Conservation (phyloP, 2,888 invertebrate genomes). For the Chironomus riparius region DNA sequence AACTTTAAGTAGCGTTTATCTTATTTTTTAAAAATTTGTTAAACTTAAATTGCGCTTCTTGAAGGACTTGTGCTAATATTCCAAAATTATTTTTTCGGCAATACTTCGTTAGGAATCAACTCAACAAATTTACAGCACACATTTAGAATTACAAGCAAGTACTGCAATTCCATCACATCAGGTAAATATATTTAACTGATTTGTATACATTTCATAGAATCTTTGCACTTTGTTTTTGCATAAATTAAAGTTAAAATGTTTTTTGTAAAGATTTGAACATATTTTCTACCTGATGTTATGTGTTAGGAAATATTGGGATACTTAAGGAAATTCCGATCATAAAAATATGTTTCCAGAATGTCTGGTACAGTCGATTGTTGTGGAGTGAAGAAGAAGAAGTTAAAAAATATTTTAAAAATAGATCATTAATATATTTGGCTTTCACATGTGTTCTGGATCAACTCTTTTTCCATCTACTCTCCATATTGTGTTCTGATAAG, state of each 20-base stretch:
- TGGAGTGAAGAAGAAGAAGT: not conserved
- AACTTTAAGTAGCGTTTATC: too few relatives aligned
- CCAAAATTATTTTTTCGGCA: too few relatives aligned
- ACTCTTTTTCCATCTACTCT: not conserved
- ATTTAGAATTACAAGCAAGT: not conserved
- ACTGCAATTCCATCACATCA: not conserved
- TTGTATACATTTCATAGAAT: not conserved
- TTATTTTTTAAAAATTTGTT: too few relatives aligned
- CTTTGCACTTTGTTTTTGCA: conserved; percentile 10
- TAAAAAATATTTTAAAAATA: not conserved
- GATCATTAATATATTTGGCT: not conserved
- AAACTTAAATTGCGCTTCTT: too few relatives aligned
- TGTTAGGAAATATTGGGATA: not conserved
- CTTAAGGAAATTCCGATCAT: conserved; percentile 14
- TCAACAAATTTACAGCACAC: too few relatives aligned
- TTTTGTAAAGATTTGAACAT: not conserved
- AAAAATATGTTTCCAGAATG: conserved; percentile 14
- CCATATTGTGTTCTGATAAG: not conserved
- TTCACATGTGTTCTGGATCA: conserved; percentile 4
- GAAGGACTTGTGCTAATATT: too few relatives aligned
- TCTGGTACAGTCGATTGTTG: not conserved
- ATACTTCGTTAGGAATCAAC: too few relatives aligned
- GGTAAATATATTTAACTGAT: not conserved
- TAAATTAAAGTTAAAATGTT: not conserved
- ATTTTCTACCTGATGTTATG: not conserved